phyloP scores from a whole-genome alignment of 2,797 vertebrate genomes.

The Perodicticus potto region DNA sequence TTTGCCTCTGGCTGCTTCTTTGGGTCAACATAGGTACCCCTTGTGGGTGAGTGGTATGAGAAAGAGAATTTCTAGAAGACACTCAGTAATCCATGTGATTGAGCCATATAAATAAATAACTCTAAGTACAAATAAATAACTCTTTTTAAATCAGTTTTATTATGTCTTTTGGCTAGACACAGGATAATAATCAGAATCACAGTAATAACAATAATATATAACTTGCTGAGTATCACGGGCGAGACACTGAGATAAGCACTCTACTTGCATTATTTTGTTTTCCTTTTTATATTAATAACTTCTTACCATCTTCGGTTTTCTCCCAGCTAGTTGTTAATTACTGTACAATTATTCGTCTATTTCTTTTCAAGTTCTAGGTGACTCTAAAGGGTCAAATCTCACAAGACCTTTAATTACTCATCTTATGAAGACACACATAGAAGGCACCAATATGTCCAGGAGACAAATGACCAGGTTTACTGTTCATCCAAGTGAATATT shows the following conservation, averaged over 20 bases:
- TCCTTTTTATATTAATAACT: not conserved
- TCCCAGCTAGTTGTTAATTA: not conserved
- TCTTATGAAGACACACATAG: not conserved
- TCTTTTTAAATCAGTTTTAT: not conserved
- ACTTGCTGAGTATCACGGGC: not conserved
- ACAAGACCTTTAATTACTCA: not conserved
- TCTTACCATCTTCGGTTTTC: not conserved
- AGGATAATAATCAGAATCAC: not conserved
- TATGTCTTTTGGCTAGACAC: not conserved
- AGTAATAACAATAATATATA: too few species aligned
- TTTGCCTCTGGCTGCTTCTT: not conserved
- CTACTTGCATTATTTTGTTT: not conserved
- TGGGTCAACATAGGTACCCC: not conserved
- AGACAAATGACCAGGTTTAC: not conserved
- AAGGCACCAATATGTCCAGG: not conserved
- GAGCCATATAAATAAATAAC: not conserved
- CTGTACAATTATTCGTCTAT: not conserved
- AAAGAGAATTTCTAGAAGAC: not conserved
- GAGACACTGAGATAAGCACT: not conserved
- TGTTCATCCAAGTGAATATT: not conserved
- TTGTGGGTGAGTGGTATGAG: not conserved
- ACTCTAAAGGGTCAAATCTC: not conserved
- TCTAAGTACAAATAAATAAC: not conserved
- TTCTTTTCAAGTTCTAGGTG: not conserved
- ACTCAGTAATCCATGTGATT: not conserved